phyloP scores from a whole-genome alignment of 2,113 vertebrate species.

The Micromys minutus region DNA sequence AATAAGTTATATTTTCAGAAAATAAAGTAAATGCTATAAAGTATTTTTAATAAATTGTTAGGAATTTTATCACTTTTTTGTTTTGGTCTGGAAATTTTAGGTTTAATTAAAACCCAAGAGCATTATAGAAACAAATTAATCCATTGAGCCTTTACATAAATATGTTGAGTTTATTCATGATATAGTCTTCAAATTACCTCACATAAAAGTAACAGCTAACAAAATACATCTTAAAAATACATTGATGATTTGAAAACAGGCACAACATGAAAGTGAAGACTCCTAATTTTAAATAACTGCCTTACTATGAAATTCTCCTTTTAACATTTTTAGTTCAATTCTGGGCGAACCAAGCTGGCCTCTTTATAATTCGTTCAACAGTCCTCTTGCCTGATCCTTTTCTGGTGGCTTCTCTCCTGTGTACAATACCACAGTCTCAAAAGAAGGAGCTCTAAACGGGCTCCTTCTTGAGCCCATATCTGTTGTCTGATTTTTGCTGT shows the following conservation, averaged over 20 bases:
- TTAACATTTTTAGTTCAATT: conserved; percentile 73
- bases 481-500: conserved; percentile 88
- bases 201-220: rapidly evolving
- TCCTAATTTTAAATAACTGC: neutral
- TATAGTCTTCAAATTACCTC: conserved; percentile 19
- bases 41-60: neutral
- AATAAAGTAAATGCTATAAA: conserved; percentile 47
- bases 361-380: conserved; percentile 91
- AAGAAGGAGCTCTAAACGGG: conserved; percentile 87
- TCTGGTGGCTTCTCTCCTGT: conserved; percentile 88
- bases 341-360: conserved; percentile 93
- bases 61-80: conserved; percentile 31
- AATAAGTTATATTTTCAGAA: conserved; percentile 3
- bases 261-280: neutral
- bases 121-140: conserved; percentile 23
- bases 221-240: conserved; percentile 10
- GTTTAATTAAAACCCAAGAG: conserved; percentile 41
- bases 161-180: conserved; percentile 39
- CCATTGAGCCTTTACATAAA: neutral
- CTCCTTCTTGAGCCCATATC: conserved; percentile 91
- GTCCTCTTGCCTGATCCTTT: conserved; percentile 91
- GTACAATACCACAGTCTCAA: conserved; percentile 93
- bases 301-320: neutral
- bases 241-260: neutral
- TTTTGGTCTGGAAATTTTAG: conserved; percentile 12